A percentile compares a stretch with the other conserved stretches of the same genome.
phyloP scores from a whole-genome alignment of 2,888 invertebrate genomes.

The Agapostemon virescens region DNA sequence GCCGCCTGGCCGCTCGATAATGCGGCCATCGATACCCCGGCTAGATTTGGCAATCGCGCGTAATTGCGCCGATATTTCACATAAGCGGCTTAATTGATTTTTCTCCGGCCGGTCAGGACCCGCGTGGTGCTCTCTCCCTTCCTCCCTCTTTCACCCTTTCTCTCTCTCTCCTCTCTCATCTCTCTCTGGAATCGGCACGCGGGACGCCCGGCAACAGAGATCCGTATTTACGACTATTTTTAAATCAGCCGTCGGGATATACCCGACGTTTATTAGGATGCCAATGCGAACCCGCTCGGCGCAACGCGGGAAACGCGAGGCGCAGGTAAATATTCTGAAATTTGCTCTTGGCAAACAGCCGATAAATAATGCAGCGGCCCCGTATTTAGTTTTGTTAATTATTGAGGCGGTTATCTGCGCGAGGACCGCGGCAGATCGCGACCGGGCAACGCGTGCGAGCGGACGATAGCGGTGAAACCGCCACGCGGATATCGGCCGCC shows the following conservation, averaged over 20 bases:
- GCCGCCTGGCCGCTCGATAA: conserved; percentile 67
- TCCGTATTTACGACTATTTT: conserved; percentile 70
- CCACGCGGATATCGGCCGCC: conserved; percentile 10
- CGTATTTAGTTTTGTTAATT: conserved; percentile 65
- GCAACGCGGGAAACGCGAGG: conserved; percentile 22
- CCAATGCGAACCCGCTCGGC: conserved; percentile 60
- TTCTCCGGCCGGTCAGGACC: conserved; percentile 62
- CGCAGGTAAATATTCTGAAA: conserved; percentile 66
- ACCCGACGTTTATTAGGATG: conserved; percentile 72
- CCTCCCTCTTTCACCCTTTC: too few relatives aligned
- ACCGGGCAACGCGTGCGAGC: conserved; percentile 6
- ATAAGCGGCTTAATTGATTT: conserved; percentile 79
- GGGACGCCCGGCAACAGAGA: conserved; percentile 25
- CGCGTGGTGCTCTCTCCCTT: neutral
- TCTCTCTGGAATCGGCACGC: neutral
- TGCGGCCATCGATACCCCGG: conserved; percentile 74
- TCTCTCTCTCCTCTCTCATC: neutral
- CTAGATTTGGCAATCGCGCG: conserved; percentile 77
- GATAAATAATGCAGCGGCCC: conserved; percentile 62
- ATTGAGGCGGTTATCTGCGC: conserved; percentile 52
- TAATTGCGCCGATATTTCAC: conserved; percentile 79
- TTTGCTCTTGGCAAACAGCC: conserved; percentile 60
- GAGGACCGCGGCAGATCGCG: neutral
- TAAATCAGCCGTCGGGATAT: conserved; percentile 64
- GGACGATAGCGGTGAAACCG: conserved; percentile 3